Conservation (phyloP, 1,140 invertebrate species). For the Babylonia areolata region DNA sequence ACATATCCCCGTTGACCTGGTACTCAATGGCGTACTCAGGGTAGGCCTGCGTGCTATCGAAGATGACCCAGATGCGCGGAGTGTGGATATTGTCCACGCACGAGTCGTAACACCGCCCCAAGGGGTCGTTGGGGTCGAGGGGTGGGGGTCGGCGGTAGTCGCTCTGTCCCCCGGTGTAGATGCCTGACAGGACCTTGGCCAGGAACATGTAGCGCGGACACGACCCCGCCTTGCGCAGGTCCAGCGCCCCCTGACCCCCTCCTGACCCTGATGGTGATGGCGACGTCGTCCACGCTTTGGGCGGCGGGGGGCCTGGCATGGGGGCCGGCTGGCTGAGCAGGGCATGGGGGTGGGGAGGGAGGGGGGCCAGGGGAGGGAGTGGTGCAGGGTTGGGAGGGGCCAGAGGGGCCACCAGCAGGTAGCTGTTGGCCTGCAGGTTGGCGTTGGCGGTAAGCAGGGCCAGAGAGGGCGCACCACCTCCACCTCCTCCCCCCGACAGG, state of each 20-base stretch:
- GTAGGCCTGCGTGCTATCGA: constrained; percentile 66
- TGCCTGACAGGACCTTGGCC: constrained; percentile 60
- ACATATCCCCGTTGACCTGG: constrained; percentile 4
- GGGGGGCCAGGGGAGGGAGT: neutral
- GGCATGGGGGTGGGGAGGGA: neutral
- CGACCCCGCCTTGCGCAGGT: neutral
- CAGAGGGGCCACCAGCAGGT: neutral
- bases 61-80: constrained; percentile 65
- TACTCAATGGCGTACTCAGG: constrained; percentile 68
- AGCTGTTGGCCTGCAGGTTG: neutral
- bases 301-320: neutral
- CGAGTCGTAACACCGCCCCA: constrained; percentile 63
- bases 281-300: neutral
- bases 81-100: constrained; percentile 64
- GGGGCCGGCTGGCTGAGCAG: constrained; percentile 2
- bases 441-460: neutral
- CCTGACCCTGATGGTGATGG: neutral
- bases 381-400: neutral
- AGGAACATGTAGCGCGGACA: constrained; percentile 63
- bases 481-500: neutral
- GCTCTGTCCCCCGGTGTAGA: constrained; percentile 54
- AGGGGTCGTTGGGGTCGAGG: constrained; percentile 50
- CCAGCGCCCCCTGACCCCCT: neutral
- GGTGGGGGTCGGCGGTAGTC: constrained; percentile 59
- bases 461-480: neutral